phyloP scores from a whole-genome alignment of 2,797 vertebrate species.

The Eupleurogrammus muticus region DNA sequence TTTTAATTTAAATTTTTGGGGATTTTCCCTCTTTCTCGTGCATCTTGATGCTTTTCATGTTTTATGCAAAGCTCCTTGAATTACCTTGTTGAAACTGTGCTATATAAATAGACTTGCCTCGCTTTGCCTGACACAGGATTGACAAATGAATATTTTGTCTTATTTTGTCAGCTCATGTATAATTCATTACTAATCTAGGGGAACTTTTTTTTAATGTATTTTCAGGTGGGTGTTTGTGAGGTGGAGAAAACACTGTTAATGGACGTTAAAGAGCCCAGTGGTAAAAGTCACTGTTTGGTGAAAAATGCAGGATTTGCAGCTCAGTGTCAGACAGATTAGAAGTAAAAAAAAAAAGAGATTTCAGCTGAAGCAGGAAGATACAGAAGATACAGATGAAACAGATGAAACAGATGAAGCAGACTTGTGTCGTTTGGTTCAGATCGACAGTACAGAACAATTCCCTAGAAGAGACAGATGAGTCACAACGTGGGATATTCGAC shows the following conservation, averaged over 20 bases:
- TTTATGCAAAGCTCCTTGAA: no score
- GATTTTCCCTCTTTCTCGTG: no score
- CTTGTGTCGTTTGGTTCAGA: no score
- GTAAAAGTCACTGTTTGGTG: conserved; percentile 13
- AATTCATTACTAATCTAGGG: not conserved
- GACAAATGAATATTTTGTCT: no score
- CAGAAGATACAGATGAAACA: conserved; percentile 18
- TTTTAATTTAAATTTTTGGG: no score
- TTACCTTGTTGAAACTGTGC: no score
- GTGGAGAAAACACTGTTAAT: not conserved
- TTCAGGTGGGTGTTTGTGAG: no score
- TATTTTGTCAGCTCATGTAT: not conserved
- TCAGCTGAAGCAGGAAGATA: conserved; percentile 20
- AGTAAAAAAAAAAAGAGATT: conserved; percentile 7
- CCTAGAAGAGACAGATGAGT: conserved; percentile 1
- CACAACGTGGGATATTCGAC: not conserved
- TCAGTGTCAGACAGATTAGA: conserved; percentile 18
- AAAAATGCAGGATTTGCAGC: conserved; percentile 12
- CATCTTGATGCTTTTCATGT: no score
- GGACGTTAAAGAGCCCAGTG: not conserved
- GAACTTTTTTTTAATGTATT: not conserved
- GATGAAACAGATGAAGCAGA: no score
- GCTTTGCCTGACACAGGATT: no score
- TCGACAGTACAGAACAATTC: conserved; percentile 14
- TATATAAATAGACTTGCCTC: no score